Percentiles rank a stretch among this genome's conserved stretches.
Evolutionary conservation across 2,797 vertebrate species (phyloP).

Genomic region (Poeciliopsis paucimaculata): DNA sequence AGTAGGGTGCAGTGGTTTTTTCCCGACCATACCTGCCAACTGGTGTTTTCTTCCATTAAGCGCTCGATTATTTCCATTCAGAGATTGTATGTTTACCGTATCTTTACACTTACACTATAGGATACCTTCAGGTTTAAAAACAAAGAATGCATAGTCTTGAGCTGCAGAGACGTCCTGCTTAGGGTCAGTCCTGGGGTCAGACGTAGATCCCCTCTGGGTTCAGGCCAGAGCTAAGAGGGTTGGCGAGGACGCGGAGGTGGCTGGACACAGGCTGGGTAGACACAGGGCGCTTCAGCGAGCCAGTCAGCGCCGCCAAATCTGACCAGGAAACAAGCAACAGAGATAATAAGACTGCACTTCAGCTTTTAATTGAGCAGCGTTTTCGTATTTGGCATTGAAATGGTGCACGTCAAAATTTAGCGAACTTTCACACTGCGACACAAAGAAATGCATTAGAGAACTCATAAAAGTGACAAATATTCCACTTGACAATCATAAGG

Average conservation of each 20-base stretch:
- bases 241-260: slow-evolving; percentile 92
- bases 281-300: slow-evolving; percentile 90
- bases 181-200: slow-evolving; percentile 72
- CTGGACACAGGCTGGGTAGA: slow-evolving; percentile 86
- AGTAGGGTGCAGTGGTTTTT: slow-evolving; percentile 9
- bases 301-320: slow-evolving; percentile 87
- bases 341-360: neutral
- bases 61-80: slow-evolving; percentile 34
- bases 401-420: neutral
- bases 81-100: slow-evolving; percentile 29
- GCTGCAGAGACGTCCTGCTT: slow-evolving; percentile 33
- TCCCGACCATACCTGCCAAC: slow-evolving; percentile 3
- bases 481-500: neutral
- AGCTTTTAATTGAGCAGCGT: neutral
- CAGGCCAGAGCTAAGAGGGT: slow-evolving; percentile 88
- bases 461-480: neutral
- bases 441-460: neutral
- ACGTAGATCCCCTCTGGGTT: slow-evolving; percentile 99
- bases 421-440: neutral
- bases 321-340: slow-evolving; percentile 34
- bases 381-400: neutral
- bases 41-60: slow-evolving; percentile 33
- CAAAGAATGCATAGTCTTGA: slow-evolving; percentile 68
- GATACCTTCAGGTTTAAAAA: slow-evolving; percentile 24
- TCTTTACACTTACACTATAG: slow-evolving; percentile 39